phyloP scores from a whole-genome alignment of 1,140 invertebrate species.

The Drosophila asahinai region DNA sequence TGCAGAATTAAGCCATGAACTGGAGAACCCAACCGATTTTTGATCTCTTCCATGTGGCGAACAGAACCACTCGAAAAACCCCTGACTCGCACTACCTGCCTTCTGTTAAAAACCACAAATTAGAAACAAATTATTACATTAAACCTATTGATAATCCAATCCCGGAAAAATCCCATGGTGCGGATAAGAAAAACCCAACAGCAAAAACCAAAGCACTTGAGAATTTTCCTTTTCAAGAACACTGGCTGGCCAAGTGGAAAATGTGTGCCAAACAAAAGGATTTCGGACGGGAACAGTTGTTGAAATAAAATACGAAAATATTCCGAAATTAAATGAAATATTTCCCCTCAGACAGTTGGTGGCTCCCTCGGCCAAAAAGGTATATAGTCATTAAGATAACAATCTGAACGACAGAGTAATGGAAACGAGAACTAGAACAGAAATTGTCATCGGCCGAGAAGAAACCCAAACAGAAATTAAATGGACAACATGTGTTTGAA shows the following conservation, averaged over 20 bases:
- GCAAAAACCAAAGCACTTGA: conserved; percentile 54
- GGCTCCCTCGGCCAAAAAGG: conserved; percentile 50
- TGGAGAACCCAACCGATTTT: conserved; percentile 13
- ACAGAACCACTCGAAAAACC: conserved; percentile 29
- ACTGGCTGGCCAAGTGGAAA: conserved; percentile 67
- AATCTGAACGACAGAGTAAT: conserved; percentile 69
- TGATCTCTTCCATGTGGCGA: conserved; percentile 35
- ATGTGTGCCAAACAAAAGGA: conserved; percentile 59
- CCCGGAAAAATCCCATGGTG: conserved; percentile 25
- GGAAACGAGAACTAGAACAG: conserved; percentile 70
- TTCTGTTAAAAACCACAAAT: conserved; percentile 63
- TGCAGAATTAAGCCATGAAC: conserved; percentile 29
- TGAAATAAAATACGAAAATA: conserved; percentile 67
- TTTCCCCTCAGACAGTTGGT: conserved; percentile 37
- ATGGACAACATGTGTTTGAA: conserved; percentile 73
- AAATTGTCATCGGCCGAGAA: conserved; percentile 65
- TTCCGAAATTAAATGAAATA: conserved; percentile 74
- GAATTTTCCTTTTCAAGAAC: conserved; percentile 46
- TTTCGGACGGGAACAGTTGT: conserved; percentile 61
- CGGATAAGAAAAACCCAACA: conserved; percentile 35
- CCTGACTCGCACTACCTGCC: conserved; percentile 33
- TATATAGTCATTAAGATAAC: conserved; percentile 83
- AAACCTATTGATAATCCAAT: conserved; percentile 48
- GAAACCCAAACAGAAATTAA: conserved; percentile 65
- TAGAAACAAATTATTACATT: conserved; percentile 67